phyloP scores from a whole-genome alignment of 1,140 invertebrate species.

The Saxidomus purpurata region DNA sequence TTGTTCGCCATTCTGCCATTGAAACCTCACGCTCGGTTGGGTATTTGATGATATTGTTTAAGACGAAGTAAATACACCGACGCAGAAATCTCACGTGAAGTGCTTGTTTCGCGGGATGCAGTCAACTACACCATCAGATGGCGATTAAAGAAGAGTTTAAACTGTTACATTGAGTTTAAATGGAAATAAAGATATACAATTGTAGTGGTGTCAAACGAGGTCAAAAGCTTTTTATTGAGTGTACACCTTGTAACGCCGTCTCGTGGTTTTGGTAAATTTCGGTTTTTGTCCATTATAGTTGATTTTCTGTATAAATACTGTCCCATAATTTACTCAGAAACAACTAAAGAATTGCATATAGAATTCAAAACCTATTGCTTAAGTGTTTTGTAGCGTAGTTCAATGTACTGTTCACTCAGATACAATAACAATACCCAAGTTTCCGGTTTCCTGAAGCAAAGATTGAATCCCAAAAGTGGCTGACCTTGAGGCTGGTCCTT shows the following conservation, averaged over 20 bases:
- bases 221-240: constrained; percentile 33
- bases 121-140: constrained; percentile 12
- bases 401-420: too few relatives aligned
- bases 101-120: constrained; percentile 5
- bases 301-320: too few relatives aligned
- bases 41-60: neutral
- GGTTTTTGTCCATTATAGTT: neutral
- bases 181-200: constrained; percentile 18
- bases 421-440: too few relatives aligned
- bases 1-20: neutral
- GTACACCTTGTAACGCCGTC: constrained; percentile 32
- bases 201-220: neutral
- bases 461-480: too few relatives aligned
- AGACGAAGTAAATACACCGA: constrained; percentile 1
- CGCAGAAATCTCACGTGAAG: neutral
- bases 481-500: too few relatives aligned
- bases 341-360: too few relatives aligned
- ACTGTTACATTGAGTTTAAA: constrained; percentile 25
- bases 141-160: constrained; percentile 25
- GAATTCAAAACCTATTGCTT: too few relatives aligned
- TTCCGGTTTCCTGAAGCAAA: too few relatives aligned
- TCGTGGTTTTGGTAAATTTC: neutral
- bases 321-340: too few relatives aligned
- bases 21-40: neutral
- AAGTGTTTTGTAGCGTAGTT: too few relatives aligned